Percentiles rank a stretch among this genome's conserved stretches.
phyloP scores from a whole-genome alignment of 2,888 invertebrate genomes.

The Orchestes rusci region DNA sequence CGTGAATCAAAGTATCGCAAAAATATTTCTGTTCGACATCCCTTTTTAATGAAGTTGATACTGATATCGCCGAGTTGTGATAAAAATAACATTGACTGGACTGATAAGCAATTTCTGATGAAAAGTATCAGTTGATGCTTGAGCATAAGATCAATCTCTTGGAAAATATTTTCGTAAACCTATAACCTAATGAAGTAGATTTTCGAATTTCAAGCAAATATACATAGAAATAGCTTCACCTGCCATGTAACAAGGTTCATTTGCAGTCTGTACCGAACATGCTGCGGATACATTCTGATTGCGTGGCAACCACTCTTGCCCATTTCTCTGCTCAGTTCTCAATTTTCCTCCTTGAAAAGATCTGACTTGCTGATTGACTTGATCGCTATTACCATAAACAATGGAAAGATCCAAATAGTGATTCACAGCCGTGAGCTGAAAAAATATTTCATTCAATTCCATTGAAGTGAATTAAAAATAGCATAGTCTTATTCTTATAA shows the following conservation, averaged over 20 bases:
- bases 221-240: slow-evolving; percentile 45
- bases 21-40: too few species aligned
- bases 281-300: slow-evolving; percentile 60
- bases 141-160: too few species aligned
- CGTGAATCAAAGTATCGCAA: too few species aligned
- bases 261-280: slow-evolving; percentile 52
- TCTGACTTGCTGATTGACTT: slow-evolving; percentile 59
- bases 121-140: too few species aligned
- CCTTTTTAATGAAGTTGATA: too few species aligned
- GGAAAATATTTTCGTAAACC: too few species aligned
- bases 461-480: too few species aligned
- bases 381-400: slow-evolving; percentile 69
- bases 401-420: slow-evolving; percentile 71
- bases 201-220: slow-evolving; percentile 3
- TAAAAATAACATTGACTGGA: too few species aligned
- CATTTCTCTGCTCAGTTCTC: slow-evolving; percentile 54
- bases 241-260: slow-evolving; percentile 68
- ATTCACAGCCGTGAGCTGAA: slow-evolving; percentile 59
- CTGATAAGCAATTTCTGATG: too few species aligned
- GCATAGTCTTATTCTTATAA: not conserved
- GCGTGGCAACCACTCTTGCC: slow-evolving; percentile 66
- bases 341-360: slow-evolving; percentile 62
- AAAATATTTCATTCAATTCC: too few species aligned
- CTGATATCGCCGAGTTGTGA: too few species aligned
- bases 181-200: too few species aligned